Conservation (phyloP, 2,797 vertebrate species). For the Fistularia tabacaria region DNA sequence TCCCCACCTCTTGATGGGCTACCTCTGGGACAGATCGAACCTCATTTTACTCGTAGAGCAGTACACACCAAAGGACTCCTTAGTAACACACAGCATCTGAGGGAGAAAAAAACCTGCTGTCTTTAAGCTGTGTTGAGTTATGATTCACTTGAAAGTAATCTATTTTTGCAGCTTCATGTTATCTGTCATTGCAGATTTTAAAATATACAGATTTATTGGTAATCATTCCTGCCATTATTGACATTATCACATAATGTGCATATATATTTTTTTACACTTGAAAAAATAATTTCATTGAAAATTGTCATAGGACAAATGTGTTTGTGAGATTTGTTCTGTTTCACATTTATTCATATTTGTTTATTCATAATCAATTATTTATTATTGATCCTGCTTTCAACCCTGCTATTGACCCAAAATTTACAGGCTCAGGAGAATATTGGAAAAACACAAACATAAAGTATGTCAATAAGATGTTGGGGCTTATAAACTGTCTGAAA, state of each 20-base stretch:
- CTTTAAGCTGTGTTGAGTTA: constrained; percentile 15
- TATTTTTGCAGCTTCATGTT: neutral
- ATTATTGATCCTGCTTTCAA: too few relatives aligned
- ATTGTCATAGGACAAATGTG: too few relatives aligned
- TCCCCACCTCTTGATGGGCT: constrained; percentile 77
- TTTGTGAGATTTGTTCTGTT: too few relatives aligned
- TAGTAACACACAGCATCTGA: constrained; percentile 51
- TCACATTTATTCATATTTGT: too few relatives aligned
- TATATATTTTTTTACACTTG: too few relatives aligned
- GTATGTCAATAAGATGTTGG: too few relatives aligned
- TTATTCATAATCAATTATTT: too few relatives aligned
- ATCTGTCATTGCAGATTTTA: neutral
- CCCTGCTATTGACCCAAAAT: too few relatives aligned
- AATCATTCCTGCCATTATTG: neutral
- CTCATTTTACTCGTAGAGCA: constrained; percentile 70
- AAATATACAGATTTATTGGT: neutral
- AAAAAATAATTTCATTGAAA: too few relatives aligned
- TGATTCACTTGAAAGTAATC: constrained; percentile 2
- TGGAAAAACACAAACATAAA: too few relatives aligned
- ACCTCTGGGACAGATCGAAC: constrained; percentile 76
- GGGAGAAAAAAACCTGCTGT: constrained; percentile 36
- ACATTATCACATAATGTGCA: neutral
- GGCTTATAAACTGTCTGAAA: too few relatives aligned
- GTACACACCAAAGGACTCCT: constrained; percentile 55
- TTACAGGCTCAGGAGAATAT: too few relatives aligned